Evolutionary conservation across 2,797 vertebrate genomes (phyloP).

Genomic region (Centropyge bicolor): DNA sequence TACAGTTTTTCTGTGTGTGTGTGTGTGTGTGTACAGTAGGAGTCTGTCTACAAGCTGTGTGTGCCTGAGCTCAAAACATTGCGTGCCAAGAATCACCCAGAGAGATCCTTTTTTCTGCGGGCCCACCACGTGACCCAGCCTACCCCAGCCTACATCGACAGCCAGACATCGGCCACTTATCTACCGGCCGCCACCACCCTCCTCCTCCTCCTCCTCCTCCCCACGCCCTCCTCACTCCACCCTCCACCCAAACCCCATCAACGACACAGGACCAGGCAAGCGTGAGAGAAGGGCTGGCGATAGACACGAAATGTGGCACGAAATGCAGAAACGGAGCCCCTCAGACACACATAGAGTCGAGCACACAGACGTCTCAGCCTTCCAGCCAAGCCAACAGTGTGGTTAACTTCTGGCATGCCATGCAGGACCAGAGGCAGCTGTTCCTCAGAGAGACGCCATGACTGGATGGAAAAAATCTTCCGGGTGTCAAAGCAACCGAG

Average conservation of each 20-base stretch:
- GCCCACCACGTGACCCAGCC: slow-evolving; percentile 75
- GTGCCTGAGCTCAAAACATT: slow-evolving; percentile 70
- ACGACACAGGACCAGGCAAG: slow-evolving; percentile 81
- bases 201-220: slow-evolving; percentile 46
- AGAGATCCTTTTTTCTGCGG: slow-evolving; percentile 72
- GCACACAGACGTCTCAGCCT: slow-evolving; percentile 71
- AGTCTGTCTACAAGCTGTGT: slow-evolving; percentile 22
- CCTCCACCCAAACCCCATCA: slow-evolving; percentile 73
- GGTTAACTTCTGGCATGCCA: slow-evolving; percentile 80
- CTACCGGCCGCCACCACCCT: slow-evolving; percentile 67
- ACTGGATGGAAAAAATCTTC: slow-evolving; percentile 57
- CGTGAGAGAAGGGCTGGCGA: slow-evolving; percentile 87
- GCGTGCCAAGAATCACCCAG: slow-evolving; percentile 84
- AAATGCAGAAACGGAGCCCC: slow-evolving; percentile 78
- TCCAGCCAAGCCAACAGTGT: slow-evolving; percentile 66
- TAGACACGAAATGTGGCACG: slow-evolving; percentile 86
- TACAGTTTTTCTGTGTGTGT: slow-evolving; percentile 22
- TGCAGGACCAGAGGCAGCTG: slow-evolving; percentile 76
- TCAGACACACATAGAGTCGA: slow-evolving; percentile 57
- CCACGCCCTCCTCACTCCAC: slow-evolving; percentile 5
- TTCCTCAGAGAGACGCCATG: slow-evolving; percentile 68
- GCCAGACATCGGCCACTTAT: slow-evolving; percentile 81
- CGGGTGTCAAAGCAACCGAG: slow-evolving; percentile 53
- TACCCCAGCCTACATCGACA: slow-evolving; percentile 68
- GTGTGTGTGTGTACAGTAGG: slow-evolving; percentile 4